Percentiles rank a stretch among this genome's conserved stretches.
Conservation (phyloP, 2,797 vertebrate genomes). For the Muraenolepis orangiensis region DNA sequence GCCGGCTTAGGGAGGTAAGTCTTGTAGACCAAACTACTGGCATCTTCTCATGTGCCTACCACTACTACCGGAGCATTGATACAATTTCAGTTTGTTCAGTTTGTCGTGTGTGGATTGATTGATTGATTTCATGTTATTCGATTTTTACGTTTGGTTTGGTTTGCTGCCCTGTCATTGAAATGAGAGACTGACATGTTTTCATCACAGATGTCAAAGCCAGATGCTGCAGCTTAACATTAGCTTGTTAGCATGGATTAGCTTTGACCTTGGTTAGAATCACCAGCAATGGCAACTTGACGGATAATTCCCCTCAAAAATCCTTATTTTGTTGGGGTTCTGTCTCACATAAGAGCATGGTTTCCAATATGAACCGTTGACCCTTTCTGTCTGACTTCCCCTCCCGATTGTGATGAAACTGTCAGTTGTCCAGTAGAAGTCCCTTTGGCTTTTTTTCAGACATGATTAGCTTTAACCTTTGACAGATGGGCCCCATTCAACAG, state of each 20-base stretch:
- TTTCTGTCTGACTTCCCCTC: constrained; percentile 36
- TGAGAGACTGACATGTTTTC: neutral
- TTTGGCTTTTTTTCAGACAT: constrained; percentile 67
- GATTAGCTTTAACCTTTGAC: constrained; percentile 73
- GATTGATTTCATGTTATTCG: neutral
- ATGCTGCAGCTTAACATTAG: neutral
- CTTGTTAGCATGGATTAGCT: neutral
- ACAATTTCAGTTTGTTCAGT: neutral
- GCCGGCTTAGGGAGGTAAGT: constrained; percentile 66
- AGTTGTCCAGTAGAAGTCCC: constrained; percentile 42
- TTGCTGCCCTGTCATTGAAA: neutral
- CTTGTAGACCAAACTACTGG: constrained; percentile 51
- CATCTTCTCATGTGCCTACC: neutral
- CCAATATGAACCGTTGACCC: constrained; percentile 37
- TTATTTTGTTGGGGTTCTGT: neutral
- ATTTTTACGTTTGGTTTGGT: neutral
- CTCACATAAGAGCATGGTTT: neutral
- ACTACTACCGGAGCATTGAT: neutral
- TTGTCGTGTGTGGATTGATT: neutral
- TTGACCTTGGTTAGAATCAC: neutral
- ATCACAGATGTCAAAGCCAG: neutral
- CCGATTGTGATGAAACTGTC: constrained; percentile 44
- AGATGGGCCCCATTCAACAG: constrained; percentile 63
- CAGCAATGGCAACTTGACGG: neutral
- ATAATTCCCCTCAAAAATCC: neutral